Percentiles rank a stretch among this genome's conserved stretches.
These are phyloP conservation scores for Lasius fuliginosus DNA, from an alignment of 2,888 invertebrate species.

Conservation along the genomic window DNA sequence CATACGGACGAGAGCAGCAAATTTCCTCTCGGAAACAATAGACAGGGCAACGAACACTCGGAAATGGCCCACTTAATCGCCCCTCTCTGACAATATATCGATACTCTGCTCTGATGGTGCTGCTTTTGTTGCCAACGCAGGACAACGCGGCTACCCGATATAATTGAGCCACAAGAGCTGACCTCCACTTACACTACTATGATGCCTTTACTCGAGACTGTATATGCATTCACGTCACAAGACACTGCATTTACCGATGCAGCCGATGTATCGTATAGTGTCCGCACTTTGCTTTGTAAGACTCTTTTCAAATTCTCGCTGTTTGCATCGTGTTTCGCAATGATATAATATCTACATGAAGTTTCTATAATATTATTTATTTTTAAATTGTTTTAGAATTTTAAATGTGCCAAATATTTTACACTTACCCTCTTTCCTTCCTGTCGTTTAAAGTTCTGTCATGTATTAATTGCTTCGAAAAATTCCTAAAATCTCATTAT, in stretches of 20 bases:
- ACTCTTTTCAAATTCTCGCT: neutral
- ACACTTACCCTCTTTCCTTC: neutral
- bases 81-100: slow-evolving; percentile 63
- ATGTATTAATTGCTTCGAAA: neutral
- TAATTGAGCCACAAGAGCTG: slow-evolving; percentile 55
- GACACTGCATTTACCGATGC: slow-evolving; percentile 32
- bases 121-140: slow-evolving; percentile 57
- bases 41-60: slow-evolving; percentile 65
- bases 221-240: neutral
- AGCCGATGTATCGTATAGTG: neutral
- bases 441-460: neutral
- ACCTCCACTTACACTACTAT: slow-evolving; percentile 22
- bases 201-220: neutral
- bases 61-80: slow-evolving; percentile 72
- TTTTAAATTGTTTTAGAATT: neutral
- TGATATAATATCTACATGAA: neutral
- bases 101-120: slow-evolving; percentile 49
- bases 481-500: neutral
- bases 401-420: neutral
- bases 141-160: slow-evolving; percentile 51
- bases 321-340: neutral
- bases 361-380: neutral
- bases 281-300: neutral
- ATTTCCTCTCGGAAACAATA: slow-evolving; percentile 69
- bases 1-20: slow-evolving; percentile 58